These are phyloP conservation scores for Agrochola macilenta DNA, from an alignment of 2,888 invertebrate species.

Conservation along the genomic window DNA sequence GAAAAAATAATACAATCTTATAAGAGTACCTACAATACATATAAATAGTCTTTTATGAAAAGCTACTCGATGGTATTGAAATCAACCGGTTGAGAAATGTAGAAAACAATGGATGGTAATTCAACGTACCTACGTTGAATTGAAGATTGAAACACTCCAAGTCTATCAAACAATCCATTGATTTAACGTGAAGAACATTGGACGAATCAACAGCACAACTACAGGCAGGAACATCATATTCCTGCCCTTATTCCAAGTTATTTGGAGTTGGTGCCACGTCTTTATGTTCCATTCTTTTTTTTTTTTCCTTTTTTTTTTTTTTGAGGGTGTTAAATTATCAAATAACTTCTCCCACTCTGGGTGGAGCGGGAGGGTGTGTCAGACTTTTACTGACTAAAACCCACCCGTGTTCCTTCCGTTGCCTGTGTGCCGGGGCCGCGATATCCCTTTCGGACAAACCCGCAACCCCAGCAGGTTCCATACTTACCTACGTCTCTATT, in stretches of 20 bases:
- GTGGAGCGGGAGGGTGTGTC: no score
- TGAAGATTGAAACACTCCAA: not conserved
- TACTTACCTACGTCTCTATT: not conserved
- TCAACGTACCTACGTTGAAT: not conserved
- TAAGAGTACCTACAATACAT: not conserved
- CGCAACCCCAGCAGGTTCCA: no score
- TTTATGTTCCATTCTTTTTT: no score
- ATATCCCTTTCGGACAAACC: no score
- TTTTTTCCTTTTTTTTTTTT: no score
- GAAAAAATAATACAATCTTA: constrained; percentile 45
- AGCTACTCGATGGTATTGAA: not conserved
- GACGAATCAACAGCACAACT: not conserved
- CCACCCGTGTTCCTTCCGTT: no score
- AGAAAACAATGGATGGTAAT: not conserved
- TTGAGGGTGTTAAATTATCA: no score
- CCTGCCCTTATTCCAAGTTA: not conserved
- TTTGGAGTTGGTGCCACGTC: not conserved
- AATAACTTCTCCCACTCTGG: no score
- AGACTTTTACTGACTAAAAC: no score
- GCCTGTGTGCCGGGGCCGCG: no score
- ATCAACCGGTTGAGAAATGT: not conserved
- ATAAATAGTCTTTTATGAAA: constrained; percentile 2
- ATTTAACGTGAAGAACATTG: not conserved
- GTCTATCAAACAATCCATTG: not conserved
- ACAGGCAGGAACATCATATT: not conserved